phyloP scores from a whole-genome alignment of 2,888 invertebrate genomes.

The Drosophila kanekoi region DNA sequence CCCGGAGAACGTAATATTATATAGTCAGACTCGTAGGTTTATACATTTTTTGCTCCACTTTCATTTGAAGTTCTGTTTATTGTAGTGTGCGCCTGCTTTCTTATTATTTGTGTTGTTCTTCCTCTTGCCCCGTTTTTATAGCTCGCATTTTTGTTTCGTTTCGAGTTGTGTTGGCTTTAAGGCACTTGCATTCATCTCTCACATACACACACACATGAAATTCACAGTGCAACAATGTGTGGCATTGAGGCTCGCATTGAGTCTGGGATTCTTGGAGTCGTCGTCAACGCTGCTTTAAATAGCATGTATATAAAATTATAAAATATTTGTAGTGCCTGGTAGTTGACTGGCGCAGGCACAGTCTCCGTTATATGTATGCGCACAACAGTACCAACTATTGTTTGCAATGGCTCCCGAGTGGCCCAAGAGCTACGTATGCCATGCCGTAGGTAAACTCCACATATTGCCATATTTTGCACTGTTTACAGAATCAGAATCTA shows the following conservation, averaged over 20 bases:
- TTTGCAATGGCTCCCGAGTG: slow-evolving; percentile 25
- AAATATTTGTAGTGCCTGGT: slow-evolving; percentile 62
- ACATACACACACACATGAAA: slow-evolving; percentile 18
- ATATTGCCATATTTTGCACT: background rate
- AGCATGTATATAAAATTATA: slow-evolving; percentile 67
- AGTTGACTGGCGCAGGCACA: slow-evolving; percentile 41
- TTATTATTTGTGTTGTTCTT: slow-evolving; percentile 24
- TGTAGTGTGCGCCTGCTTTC: slow-evolving; percentile 33
- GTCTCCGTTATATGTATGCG: slow-evolving; percentile 35
- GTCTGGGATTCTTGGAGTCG: slow-evolving; percentile 23
- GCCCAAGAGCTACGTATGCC: background rate
- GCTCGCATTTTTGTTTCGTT: slow-evolving; percentile 44
- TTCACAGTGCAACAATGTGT: slow-evolving; percentile 29
- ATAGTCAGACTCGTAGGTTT: slow-evolving; percentile 3
- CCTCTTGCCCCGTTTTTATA: slow-evolving; percentile 50
- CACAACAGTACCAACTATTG: slow-evolving; percentile 11
- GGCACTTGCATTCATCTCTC: slow-evolving; percentile 57
- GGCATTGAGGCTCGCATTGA: slow-evolving; percentile 15
- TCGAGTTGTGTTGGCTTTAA: slow-evolving; percentile 50
- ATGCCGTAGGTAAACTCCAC: slow-evolving; percentile 5
- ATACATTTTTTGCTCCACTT: slow-evolving; percentile 48
- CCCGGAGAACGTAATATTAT: slow-evolving; percentile 21
- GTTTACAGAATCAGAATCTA: background rate
- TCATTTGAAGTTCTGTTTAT: slow-evolving; percentile 73
- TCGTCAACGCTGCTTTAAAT: slow-evolving; percentile 48